Conservation (phyloP, 2,888 invertebrate genomes). For the Xestia xanthographa region DNA sequence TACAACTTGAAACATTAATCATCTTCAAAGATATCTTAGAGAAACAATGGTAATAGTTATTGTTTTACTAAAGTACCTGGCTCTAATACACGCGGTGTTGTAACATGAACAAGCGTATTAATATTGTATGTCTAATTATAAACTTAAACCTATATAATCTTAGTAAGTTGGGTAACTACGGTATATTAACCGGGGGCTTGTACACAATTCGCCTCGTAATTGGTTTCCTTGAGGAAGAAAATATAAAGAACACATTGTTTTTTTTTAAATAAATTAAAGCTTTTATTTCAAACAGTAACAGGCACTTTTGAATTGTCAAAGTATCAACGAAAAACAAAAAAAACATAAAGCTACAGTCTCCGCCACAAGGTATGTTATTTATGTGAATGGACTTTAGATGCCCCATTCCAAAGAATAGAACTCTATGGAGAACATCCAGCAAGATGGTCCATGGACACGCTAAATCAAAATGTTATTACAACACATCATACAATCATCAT, state of each 20-base stretch:
- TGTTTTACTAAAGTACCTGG: slow-evolving; percentile 43
- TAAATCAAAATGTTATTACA: not conserved
- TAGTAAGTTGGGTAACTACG: not conserved
- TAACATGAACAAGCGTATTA: slow-evolving; percentile 34
- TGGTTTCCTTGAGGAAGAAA: not conserved
- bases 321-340: not conserved
- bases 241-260: not conserved
- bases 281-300: not conserved
- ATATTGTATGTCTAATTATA: slow-evolving; percentile 51
- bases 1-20: slow-evolving; percentile 48
- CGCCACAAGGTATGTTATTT: too few relatives aligned
- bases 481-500: too few relatives aligned
- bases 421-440: not conserved
- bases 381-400: too few relatives aligned
- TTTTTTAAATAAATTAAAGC: not conserved
- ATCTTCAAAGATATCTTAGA: slow-evolving; percentile 40
- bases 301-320: not conserved
- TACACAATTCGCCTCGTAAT: slow-evolving; percentile 3
- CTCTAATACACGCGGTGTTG: slow-evolving; percentile 40
- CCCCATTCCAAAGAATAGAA: not conserved
- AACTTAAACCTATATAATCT: slow-evolving; percentile 42
- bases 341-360: not conserved
- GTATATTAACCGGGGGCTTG: not conserved
- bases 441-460: not conserved
- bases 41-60: slow-evolving; percentile 44